phyloP scores from a whole-genome alignment of 2,113 vertebrate species.

The Ptilorrhoa leucosticta region DNA sequence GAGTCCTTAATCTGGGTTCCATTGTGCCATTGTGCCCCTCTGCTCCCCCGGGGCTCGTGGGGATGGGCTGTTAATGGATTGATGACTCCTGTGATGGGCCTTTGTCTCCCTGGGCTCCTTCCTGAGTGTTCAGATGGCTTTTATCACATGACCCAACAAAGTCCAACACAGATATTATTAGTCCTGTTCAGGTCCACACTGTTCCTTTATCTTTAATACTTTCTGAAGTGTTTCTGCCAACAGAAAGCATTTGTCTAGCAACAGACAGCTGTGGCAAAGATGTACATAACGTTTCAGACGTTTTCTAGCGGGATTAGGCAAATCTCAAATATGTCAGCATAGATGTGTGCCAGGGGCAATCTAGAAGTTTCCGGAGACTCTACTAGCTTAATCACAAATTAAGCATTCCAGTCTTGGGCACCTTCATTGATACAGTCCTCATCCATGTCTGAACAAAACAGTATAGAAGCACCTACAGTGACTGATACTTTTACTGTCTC shows the following conservation, averaged over 20 bases:
- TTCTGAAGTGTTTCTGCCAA: background rate
- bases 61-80: background rate
- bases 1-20: background rate
- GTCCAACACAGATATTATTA: background rate
- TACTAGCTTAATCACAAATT: background rate
- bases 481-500: background rate
- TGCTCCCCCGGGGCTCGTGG: background rate
- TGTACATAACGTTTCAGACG: background rate
- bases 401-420: background rate
- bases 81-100: too few species aligned
- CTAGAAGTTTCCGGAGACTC: background rate
- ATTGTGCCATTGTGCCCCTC: background rate
- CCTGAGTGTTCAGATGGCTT: background rate
- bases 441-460: background rate
- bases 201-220: background rate
- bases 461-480: background rate
- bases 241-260: background rate
- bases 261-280: slow-evolving; percentile 17
- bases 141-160: background rate
- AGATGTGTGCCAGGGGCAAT: rapidly evolving
- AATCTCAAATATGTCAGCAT: background rate
- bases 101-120: background rate
- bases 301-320: background rate
- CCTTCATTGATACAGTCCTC: background rate
- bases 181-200: background rate